Evolutionary conservation across 1,140 invertebrate species (phyloP), one percentile per base, ranked within the genome.

Genomic region (Heliconius nattereri): DNA sequence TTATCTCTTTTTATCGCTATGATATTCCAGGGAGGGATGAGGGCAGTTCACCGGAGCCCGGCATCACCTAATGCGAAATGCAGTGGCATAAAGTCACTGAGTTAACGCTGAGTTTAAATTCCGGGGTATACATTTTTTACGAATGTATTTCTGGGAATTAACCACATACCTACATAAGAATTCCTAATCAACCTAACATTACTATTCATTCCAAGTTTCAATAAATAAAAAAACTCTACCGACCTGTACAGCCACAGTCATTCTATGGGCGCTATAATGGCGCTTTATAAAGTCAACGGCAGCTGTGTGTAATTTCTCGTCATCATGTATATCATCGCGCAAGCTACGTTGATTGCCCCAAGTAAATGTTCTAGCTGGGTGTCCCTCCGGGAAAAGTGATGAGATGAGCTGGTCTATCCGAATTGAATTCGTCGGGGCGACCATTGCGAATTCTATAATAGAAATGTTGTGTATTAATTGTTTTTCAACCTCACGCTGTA

Each of bases 211-310:
- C 32, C 32, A 32, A 32, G 32, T 32, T 32, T 32, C 32, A 32
- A 32, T 32, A 6, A 32, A 3, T 13, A 11, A 45, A 45, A 45
- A 45, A 45, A 45, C 40, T 45, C 8, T 3, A 66, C 57, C 7
- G 78, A 96, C 96, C 90, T 98, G 96, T 71, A 99, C 95, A 81
- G 97, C 96, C 6, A 99, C 87, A 57, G 96, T 98, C 98, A 99
- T 99, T 79, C 98, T 95, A 87, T 99, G 97, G 7, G 98, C 97
- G 35, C 98, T 97, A 87, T 99, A 99, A 92, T 98, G 97, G 60
- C 96, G 94, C 83, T 96, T 95, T 76, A 97, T 95, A 88, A 99
- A 98, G 73, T 98, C 96, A 80, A 98, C 96, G 3, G 99, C 92
- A 19, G 95, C 93, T 74, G 95, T 85, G 81, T 97, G 95, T 1